A percentile compares a stretch with the other conserved stretches of the same genome.
phyloP scores from a whole-genome alignment of 2,113 vertebrate genomes.

The Oostethus manadensis region DNA sequence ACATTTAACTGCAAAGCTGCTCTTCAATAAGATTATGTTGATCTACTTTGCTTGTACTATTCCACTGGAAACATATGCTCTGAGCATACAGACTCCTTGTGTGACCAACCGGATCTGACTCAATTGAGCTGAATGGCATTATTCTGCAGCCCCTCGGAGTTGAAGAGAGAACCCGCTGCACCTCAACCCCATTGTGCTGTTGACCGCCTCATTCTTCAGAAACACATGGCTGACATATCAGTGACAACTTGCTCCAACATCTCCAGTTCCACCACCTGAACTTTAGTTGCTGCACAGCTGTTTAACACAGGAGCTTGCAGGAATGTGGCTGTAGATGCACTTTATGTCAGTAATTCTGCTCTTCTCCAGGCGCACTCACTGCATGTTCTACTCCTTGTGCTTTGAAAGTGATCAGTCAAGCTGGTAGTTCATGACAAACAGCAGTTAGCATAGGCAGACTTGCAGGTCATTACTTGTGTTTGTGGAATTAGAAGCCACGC shows the following conservation, averaged over 20 bases:
- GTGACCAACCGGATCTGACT: background rate
- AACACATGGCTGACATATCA: constrained; percentile 57
- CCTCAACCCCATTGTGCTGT: constrained; percentile 58
- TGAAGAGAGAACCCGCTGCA: constrained; percentile 47
- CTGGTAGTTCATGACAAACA: background rate
- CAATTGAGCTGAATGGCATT: constrained; percentile 14
- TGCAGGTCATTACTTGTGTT: background rate
- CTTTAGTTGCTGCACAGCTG: constrained; percentile 59
- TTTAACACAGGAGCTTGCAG: constrained; percentile 43
- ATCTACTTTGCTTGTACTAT: background rate
- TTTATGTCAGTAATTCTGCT: background rate
- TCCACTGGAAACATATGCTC: background rate
- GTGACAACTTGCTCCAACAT: constrained; percentile 43
- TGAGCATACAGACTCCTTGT: background rate
- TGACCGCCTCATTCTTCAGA: constrained; percentile 62
- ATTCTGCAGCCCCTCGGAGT: constrained; percentile 17
- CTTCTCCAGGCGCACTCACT: background rate
- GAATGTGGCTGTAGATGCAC: constrained; percentile 41
- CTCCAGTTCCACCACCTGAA: constrained; percentile 60
- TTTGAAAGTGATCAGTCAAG: background rate
- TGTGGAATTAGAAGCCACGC: background rate
- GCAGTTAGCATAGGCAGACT: no score
- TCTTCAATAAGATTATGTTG: constrained; percentile 4
- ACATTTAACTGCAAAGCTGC: constrained; percentile 17
- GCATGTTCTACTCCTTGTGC: no score